Evolutionary conservation across 2,888 invertebrate genomes (phyloP).

Genomic region (Chymomyza procnemis): DNA sequence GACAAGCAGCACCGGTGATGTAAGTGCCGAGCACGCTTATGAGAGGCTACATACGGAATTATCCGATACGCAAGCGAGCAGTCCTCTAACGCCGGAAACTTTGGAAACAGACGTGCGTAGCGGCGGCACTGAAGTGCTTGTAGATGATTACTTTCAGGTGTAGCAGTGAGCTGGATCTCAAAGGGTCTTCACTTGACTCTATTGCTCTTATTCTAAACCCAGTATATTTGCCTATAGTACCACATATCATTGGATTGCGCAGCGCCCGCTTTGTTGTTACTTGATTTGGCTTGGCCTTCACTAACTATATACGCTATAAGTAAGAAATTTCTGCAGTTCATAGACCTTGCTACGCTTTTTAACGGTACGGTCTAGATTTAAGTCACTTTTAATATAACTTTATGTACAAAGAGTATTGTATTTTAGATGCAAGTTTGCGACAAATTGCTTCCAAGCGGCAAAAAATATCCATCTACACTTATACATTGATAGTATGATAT

Average conservation of each 20-base stretch:
- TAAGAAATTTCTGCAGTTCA: slow-evolving; percentile 8
- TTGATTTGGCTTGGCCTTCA: neutral
- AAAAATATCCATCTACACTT: slow-evolving; percentile 24
- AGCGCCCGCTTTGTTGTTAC: neutral
- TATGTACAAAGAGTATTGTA: slow-evolving; percentile 69
- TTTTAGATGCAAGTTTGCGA: slow-evolving; percentile 34
- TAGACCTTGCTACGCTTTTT: slow-evolving; percentile 6
- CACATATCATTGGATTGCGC: neutral
- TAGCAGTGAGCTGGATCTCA: slow-evolving; percentile 67
- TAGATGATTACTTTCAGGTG: slow-evolving; percentile 79
- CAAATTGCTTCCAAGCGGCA: slow-evolving; percentile 33
- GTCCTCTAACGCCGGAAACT: slow-evolving; percentile 45
- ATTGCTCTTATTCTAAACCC: neutral
- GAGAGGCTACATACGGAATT: slow-evolving; percentile 81
- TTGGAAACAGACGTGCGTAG: slow-evolving; percentile 6
- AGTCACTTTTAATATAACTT: slow-evolving; percentile 31
- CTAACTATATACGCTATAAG: too few species aligned
- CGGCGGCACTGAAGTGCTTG: slow-evolving; percentile 64
- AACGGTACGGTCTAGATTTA: neutral
- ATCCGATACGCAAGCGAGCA: slow-evolving; percentile 67
- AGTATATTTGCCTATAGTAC: neutral
- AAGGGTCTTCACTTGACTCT: neutral
- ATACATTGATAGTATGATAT: slow-evolving; percentile 13
- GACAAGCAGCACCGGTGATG: slow-evolving; percentile 36
- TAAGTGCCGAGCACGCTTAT: slow-evolving; percentile 83